Conservation (phyloP, 2,888 invertebrate genomes). For the Spodoptera picta region DNA sequence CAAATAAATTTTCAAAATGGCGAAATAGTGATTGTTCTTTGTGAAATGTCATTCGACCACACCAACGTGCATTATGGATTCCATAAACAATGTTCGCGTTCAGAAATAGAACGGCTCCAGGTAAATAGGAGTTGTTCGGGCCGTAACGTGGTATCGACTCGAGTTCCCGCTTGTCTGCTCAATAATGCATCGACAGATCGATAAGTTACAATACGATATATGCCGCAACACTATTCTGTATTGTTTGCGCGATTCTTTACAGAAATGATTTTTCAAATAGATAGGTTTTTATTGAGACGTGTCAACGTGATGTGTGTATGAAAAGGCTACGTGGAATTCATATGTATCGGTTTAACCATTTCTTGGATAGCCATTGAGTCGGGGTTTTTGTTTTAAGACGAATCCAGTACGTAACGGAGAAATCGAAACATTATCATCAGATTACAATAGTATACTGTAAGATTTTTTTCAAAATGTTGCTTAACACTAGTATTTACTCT, state of each 20-base stretch:
- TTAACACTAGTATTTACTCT: no score
- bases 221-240: conserved; percentile 70
- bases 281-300: conserved; percentile 33
- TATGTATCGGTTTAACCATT: conserved; percentile 2
- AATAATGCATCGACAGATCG: conserved; percentile 85
- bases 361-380: conserved; percentile 8
- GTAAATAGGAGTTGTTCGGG: conserved; percentile 72
- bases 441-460: not conserved
- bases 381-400: no score
- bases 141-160: conserved; percentile 63
- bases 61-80: conserved; percentile 76
- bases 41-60: conserved; percentile 74
- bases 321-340: conserved; percentile 13
- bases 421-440: conserved; percentile 9
- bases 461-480: no score
- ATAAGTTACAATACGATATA: conserved; percentile 69
- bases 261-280: conserved; percentile 53
- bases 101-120: conserved; percentile 78
- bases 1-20: conserved; percentile 50
- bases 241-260: conserved; percentile 61
- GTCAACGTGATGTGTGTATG: conserved; percentile 20
- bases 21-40: conserved; percentile 64
- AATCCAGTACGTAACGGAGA: no score
- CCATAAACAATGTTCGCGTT: conserved; percentile 81
- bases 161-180: conserved; percentile 70